These are phyloP conservation scores for Sebastes nivosus DNA, from an alignment of 2,797 vertebrate genomes.

Conservation along the genomic window DNA sequence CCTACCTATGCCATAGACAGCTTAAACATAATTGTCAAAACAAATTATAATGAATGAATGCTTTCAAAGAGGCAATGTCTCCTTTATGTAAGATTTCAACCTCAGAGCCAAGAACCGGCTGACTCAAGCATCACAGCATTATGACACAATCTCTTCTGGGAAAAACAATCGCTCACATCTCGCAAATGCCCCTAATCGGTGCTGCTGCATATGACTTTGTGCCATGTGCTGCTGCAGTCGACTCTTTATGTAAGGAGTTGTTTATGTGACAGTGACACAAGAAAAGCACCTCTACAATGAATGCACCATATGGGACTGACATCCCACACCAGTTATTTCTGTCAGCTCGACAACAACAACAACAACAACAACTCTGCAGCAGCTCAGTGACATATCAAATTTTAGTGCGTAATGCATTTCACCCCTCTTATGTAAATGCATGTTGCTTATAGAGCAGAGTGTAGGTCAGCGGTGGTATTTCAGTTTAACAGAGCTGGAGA, in stretches of 20 bases:
- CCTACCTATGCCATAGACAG: not conserved
- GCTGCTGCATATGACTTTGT: conserved; percentile 34
- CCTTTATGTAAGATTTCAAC: not conserved
- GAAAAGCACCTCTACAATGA: not conserved
- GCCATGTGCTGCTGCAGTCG: conserved; percentile 49
- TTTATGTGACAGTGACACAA: conserved; percentile 29
- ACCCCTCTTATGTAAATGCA: not conserved
- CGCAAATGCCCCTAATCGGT: not conserved
- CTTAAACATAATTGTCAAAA: not conserved
- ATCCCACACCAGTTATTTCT: not conserved
- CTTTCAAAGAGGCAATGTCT: not conserved
- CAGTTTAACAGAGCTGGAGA: not conserved
- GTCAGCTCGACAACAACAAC: not conserved
- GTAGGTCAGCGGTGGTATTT: not conserved
- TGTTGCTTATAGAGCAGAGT: not conserved
- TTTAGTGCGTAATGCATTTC: not conserved
- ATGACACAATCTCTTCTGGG: not conserved
- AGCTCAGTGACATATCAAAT: not conserved
- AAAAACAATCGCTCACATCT: not conserved
- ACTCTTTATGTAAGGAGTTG: conserved; percentile 62
- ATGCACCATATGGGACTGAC: not conserved
- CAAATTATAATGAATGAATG: not conserved
- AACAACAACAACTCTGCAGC: no score
- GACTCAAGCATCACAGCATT: not conserved
- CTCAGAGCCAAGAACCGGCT: not conserved